Conservation (phyloP, 2,888 invertebrate genomes). For the Amphiduros pacificus region DNA sequence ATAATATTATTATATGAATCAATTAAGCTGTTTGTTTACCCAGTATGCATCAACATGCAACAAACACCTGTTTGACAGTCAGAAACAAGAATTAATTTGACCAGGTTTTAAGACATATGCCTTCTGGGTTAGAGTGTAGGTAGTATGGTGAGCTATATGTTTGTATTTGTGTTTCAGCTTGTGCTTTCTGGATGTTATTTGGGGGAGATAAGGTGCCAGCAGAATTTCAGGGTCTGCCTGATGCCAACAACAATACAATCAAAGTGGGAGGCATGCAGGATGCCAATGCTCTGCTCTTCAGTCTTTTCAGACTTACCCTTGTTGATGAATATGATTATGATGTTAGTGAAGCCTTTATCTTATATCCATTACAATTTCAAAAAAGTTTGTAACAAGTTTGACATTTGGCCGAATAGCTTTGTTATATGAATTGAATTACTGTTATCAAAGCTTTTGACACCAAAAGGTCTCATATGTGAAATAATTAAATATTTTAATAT, state of each 20-base stretch:
- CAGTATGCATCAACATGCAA: no score
- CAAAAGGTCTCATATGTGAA: no score
- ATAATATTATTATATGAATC: not conserved
- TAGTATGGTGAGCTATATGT: not conserved
- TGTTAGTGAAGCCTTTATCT: slow-evolving; percentile 44
- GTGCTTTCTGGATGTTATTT: slow-evolving; percentile 58
- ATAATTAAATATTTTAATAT: no score
- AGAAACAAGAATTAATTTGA: no score
- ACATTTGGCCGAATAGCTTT: no score
- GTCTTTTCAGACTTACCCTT: slow-evolving; percentile 53
- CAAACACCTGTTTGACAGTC: no score
- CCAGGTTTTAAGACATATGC: no score
- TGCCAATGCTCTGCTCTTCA: slow-evolving; percentile 26
- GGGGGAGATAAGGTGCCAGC: slow-evolving; percentile 46
- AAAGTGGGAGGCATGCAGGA: slow-evolving; percentile 24
- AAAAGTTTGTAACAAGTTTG: no score
- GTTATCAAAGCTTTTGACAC: no score
- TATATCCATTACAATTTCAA: no score
- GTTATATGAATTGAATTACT: no score
- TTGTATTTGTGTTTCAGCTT: slow-evolving; percentile 36
- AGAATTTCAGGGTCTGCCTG: slow-evolving; percentile 22
- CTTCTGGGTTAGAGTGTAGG: not conserved
- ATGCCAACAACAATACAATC: slow-evolving; percentile 25
- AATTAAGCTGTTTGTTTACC: no score
- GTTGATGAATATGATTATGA: slow-evolving; percentile 58